Percentiles rank a stretch among this genome's conserved stretches.
Evolutionary conservation across 2,888 invertebrate genomes (phyloP).

Genomic region (Lobophora halterata): DNA sequence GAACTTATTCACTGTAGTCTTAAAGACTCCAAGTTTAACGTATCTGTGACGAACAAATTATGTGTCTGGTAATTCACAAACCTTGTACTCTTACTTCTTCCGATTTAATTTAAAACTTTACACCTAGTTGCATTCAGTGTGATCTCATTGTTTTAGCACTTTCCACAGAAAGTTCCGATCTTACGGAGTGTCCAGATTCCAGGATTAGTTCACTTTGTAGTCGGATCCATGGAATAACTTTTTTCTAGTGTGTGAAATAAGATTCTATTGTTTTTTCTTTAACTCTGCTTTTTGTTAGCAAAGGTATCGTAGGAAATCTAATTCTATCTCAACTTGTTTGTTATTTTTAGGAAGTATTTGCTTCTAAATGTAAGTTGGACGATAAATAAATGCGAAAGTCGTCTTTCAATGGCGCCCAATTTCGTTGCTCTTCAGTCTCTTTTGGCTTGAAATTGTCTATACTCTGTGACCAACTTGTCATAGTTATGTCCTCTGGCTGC

Average conservation of each 20-base stretch:
- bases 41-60: conserved; percentile 38
- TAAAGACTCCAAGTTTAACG: no score
- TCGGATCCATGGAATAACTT: conserved; percentile 49
- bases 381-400: conserved; percentile 15
- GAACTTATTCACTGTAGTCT: no score
- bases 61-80: conserved; percentile 49
- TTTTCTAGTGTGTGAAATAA: conserved; percentile 47
- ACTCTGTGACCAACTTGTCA: conserved; percentile 42
- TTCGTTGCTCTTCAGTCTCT: conserved; percentile 23
- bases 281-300: conserved; percentile 17
- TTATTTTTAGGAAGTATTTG: no score
- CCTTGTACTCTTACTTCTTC: conserved; percentile 40
- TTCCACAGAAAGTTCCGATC: conserved; percentile 53
- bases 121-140: conserved; percentile 40
- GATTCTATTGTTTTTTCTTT: conserved; percentile 39
- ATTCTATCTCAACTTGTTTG: no score
- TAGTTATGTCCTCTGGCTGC: conserved; percentile 36
- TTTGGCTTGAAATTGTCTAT: conserved; percentile 33
- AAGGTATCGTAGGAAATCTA: no score
- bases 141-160: conserved; percentile 44
- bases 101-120: conserved; percentile 51
- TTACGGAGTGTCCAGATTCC: conserved; percentile 55
- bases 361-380: conserved; percentile 4
- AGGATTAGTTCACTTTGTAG: conserved; percentile 61
- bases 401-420: conserved; percentile 16